Base-by-base conservation (phyloP, 2,888 invertebrate species). In the Mallateleia sp. region DNA sequence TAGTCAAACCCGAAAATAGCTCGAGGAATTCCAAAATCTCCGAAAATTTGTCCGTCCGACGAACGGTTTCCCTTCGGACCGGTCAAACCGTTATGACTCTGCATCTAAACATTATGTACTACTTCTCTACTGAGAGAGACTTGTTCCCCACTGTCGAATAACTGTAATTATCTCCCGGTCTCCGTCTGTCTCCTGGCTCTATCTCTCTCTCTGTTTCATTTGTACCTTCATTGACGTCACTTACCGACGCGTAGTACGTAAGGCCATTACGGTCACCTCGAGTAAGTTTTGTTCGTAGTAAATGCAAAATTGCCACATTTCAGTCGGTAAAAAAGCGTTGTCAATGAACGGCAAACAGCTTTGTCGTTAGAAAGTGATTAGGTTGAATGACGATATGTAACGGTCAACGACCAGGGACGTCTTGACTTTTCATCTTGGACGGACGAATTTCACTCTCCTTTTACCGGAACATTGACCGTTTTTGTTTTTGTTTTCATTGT, bases 1-100 rank as follows among this genome's bases (percentile, higher is more conserved):
- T n/a, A n/a, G n/a, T 32, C 8, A 32, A 32, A 32, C 6, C 32
- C 32, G 20, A 34, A 69, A 56, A 66, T 6, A 8, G 22, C 7
- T 62, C 34, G 6, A 22, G 8, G 45, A 64, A 64, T 64, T 42
- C 45, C 64, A 45, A 64, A 62, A 62, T 62, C 14, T 9, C 32
- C 14, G n/a, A 6, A 34, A 42, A 38, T n/a, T n/a, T n/a, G n/a
- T 20, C 20, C 20, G 56, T 28, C 58, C 1, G 42, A 38, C 28
- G 34, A 64, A 25, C 56, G 38, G 45, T 38, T 25, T 47, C 3
- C 15, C 18, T 11, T 6, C 24, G 50, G 79, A 85, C 74, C 62
- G 74, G 85, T 85, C 69, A 58, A 67, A 28, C 85, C 85, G 85
- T 85, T 85, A 79, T 47, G 34, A 69, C 45, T 47, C 69, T 80